Evolutionary conservation across 2,888 invertebrate species (phyloP), one percentile per base, ranked within the genome.

Genomic region (Malthinus flaveolus): DNA sequence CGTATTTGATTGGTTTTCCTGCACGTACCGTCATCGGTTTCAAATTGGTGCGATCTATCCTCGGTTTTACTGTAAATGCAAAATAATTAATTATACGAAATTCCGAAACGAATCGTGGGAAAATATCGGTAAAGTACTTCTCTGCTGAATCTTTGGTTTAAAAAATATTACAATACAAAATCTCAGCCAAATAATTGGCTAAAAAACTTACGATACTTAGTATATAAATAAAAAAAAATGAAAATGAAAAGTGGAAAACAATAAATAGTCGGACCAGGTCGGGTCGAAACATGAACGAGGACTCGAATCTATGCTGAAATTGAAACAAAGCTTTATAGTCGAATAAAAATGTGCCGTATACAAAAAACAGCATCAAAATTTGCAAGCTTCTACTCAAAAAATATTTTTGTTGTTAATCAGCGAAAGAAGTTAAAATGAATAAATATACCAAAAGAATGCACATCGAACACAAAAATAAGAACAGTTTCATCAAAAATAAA

Each of bases 21-120:
- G 94, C 92, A 68, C 95, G 91, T 9, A 97, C 89, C 8, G 90
- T 89, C 44, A 95, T 82, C 45, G 92, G 88, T 78, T 97, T 95
- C 66, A 97, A 82, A 78, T 96, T 95, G 2, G 95, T 94, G 67
- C 97, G 87, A 80, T 97, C 96, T 77, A 99, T 99, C 75, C 94
- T 90, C 36, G 99, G 99, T 80, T 97, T 97, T 77, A 97, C 95
- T 95, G 74, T 36, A 77, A 75, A 54, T 44, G 32, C 12, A 53
- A 54, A 59, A 32, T 47, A 46, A 23, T 11, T 42, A 42, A 42
- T 42, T 42, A 42, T 42, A 23, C 15, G 8, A n/a, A 42, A 15
- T 47, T 49, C 12, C 31, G 5, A 49, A 32, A 49, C 2, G 31
- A 37, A 35, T 8, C 32, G 32, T n/a, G 32, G 23, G 11, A 36